A percentile compares a stretch with the other conserved stretches of the same genome.
phyloP scores from a whole-genome alignment of 2,113 vertebrate genomes.

The Dicrurus megarhynchus region DNA sequence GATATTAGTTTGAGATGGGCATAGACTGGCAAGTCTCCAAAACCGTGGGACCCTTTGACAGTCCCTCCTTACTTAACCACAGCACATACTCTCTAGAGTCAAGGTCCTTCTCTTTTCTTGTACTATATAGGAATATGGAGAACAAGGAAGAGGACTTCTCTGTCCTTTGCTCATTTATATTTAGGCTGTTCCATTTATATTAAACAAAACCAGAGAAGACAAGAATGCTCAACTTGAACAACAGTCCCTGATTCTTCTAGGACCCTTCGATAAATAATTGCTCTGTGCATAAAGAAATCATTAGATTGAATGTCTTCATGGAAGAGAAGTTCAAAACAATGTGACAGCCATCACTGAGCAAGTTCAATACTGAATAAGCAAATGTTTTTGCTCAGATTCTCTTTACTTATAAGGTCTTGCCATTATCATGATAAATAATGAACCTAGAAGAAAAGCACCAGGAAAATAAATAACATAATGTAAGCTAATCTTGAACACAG shows the following conservation, averaged over 20 bases:
- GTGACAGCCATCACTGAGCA: neutral
- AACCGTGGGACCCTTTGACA: neutral
- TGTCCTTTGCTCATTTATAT: neutral
- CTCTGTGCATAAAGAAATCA: neutral
- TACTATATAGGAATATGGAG: neutral
- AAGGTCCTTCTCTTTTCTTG: neutral
- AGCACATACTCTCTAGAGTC: neutral
- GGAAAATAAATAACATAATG: neutral
- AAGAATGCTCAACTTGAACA: neutral
- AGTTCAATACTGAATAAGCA: neutral
- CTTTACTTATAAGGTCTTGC: neutral
- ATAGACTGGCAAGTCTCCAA: neutral
- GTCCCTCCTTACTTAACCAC: neutral
- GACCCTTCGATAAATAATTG: neutral
- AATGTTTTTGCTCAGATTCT: neutral
- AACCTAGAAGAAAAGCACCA: neutral
- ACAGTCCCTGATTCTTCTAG: neutral
- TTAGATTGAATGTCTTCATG: neutral
- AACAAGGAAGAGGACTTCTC: neutral
- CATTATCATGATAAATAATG: neutral
- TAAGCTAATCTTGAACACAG: neutral
- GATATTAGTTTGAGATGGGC: neutral
- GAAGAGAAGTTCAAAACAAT: conserved; percentile 1
- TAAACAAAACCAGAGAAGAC: neutral
- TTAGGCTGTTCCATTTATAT: neutral